Evolutionary conservation across 2,113 vertebrate genomes (phyloP), one percentile per base, ranked within the genome.

Genomic region (Barnardius zonarius): DNA sequence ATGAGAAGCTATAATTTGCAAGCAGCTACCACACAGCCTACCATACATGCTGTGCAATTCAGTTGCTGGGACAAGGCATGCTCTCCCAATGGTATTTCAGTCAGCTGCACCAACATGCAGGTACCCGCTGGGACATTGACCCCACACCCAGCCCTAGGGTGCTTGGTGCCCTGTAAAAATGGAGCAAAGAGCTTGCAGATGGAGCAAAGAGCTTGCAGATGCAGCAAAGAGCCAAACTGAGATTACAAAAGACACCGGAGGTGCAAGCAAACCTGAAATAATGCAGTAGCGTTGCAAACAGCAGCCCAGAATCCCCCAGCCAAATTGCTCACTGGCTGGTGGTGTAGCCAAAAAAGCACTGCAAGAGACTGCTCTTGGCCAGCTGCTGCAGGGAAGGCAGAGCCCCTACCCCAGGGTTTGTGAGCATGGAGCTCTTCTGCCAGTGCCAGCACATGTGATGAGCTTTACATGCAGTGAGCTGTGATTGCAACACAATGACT

Each of bases 251-350:
- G 61, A 57, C 37, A 37, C 4, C 1, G 14, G 62, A 73, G 62
- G 48, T 62, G 44, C 78, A 80, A 67, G 52, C 30, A 67, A 91
- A 16, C 28, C 24, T 31, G 10, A 74, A 67, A 74, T 43, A 30
- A 28, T 4, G 4, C 10, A 23, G 25, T 8, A 72, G 55, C 10
- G 0, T 17, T 62, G 51, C 51, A 61, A 90, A 44, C 20, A 43
- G 64, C 0, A 1, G 27, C 43, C 35, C 66, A 69, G 73, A 31
- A 49, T 82, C 52, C 52, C 30, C 23, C 17, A 62, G 30, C 28
- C 1, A 3, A 54, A 43, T 22, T 4, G 1, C 30, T 55, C 0
- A 0, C 5, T n/a, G 30, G 18, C 9, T 37, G n/a, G 20, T n/a
- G 52, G 9, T 6, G 1, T 8, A 64, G 33, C 39, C 86, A 46